Evolutionary conservation across 1,140 invertebrate species (phyloP).

Genomic region (Spodoptera litura): DNA sequence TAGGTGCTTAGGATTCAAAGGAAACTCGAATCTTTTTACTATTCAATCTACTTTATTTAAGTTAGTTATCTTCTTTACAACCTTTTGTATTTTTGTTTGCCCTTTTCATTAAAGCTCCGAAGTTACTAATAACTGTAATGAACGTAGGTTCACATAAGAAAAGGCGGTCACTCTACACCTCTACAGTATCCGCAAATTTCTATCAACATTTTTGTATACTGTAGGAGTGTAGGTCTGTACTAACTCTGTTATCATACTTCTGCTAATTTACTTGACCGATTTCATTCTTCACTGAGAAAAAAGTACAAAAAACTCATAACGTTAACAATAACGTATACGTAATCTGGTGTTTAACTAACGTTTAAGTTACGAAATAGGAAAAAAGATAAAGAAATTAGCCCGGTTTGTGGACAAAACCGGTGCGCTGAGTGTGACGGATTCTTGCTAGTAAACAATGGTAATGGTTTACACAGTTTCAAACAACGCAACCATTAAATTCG

Average conservation of each 20-base stretch:
- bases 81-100: too few relatives aligned
- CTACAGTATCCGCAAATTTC: neutral
- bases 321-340: slow-evolving; percentile 29
- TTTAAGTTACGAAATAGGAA: slow-evolving; percentile 43
- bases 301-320: neutral
- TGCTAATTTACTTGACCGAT: slow-evolving; percentile 23
- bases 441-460: slow-evolving; percentile 36
- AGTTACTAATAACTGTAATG: neutral
- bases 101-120: too few relatives aligned
- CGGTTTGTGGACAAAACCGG: slow-evolving; percentile 29
- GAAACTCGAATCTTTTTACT: too few relatives aligned
- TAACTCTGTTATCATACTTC: neutral
- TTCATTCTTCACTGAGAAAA: slow-evolving; percentile 2
- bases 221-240: neutral
- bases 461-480: neutral
- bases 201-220: neutral
- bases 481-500: neutral
- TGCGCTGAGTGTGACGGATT: slow-evolving; percentile 28
- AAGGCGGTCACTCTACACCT: neutral
- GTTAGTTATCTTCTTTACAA: too few relatives aligned
- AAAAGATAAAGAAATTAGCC: slow-evolving; percentile 31
- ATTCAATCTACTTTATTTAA: too few relatives aligned
- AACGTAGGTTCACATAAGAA: neutral
- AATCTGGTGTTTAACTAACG: slow-evolving; percentile 32
- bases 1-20: too few relatives aligned